Evolutionary conservation across 2,888 invertebrate species (phyloP), one percentile per base, ranked within the genome.

Genomic region (Trissonchulus latispiculum): DNA sequence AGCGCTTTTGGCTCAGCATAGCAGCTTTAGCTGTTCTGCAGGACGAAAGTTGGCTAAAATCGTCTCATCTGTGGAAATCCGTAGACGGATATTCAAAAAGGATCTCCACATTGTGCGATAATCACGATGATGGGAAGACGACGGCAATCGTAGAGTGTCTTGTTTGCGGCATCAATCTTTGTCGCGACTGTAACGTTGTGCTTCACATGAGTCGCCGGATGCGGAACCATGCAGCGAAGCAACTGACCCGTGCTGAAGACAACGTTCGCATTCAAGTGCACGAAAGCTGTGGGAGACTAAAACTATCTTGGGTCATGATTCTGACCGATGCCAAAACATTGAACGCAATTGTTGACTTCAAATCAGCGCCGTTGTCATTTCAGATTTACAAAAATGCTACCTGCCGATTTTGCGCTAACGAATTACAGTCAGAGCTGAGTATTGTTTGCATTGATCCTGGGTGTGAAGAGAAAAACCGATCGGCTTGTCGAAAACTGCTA

Each of bases 111-210:
- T 89, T 90, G 76, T 99, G 97, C 85, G 90, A 89, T 71, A 99
- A 99, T 85, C 97, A 99, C 84, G 97, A 99, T 82, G 97, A 99
- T 83, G 80, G 80, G 31, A 89, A 91, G 81, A 96, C 95, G 0
- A 87, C 89, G 23, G 96, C 95, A 0, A 91, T 94, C 75, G 91
- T 97, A 75, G 91, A 94, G 78, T 99, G 97, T 83, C 90, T 89
- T 78, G 87, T 88, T 3, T 99, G 97, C 82, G 76, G 77, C 15
- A 70, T 76, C 59, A 74, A 76, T 76, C 87, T 97, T 37, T 99
- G 97, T 84, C 74, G 90, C 91, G 97, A 97, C 83, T 99, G 97
- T 84, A 96, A 97, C 85, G 88, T 95, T 72, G 93, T 94, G 83
- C 86, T 99, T 75, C 97, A 99, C 85, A 88, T 97, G 72, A 93